Base-by-base conservation (phyloP, 2,113 vertebrate genomes). In the Phasianus colchicus region DNA sequence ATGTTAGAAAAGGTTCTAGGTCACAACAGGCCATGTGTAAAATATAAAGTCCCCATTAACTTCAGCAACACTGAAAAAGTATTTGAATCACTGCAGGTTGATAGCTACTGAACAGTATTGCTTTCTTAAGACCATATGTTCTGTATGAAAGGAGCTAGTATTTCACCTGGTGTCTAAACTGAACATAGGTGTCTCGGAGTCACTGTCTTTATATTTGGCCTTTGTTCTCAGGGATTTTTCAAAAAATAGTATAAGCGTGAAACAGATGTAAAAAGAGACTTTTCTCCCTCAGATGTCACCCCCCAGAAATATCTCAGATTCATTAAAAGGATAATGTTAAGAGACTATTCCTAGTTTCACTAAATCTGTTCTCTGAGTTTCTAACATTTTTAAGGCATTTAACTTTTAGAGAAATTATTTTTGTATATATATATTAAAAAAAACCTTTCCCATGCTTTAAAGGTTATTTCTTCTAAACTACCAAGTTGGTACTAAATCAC, bases 71-170 rank as follows among this genome's bases (percentile, higher is more conserved):
- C 18, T 92, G 65, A 36, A 50, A 82, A 78, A 36, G 34, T 32
- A 50, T 13, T 24, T 66, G 63, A 50, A 89, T 91, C 52, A 63
- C 74, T 85, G 27, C n/a, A 72, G 60, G 48, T 47, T 92, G 52
- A 27, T 69, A 75, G 18, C 24, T 88, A 61, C 40, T 38, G 69
- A 86, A 78, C 6, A 24, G 8, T 67, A 76, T n/a, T 72, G 30
- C 24, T 81, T 91, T 67, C 61, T 61, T 52, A 70, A 50, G 75
- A 79, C 27, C 63, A 54, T 91, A 88, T 95, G 57, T 78, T 92
- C 77, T 0, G 0, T 79, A 48, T 54, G 24, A 88, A 91, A 89
- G 48, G 60, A 88, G 36, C 66, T 79, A 25, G 45, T 77, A 61
- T 86, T 87, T 89, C 69, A 84, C 30, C 65, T 54, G 30, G 6